Base-by-base conservation (phyloP, 2,888 invertebrate genomes). In the Drosophila leonis region DNA sequence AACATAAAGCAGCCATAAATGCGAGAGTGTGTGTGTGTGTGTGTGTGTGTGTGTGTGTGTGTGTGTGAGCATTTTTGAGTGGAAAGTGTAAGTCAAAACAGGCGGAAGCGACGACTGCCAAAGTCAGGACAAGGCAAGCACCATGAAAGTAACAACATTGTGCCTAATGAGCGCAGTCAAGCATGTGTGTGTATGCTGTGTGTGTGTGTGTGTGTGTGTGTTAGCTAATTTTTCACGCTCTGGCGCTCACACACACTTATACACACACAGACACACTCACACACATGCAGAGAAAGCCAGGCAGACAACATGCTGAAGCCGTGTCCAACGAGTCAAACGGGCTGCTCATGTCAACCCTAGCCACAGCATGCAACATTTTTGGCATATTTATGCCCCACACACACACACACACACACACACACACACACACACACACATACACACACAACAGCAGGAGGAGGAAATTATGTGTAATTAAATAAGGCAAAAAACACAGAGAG, bases 111-210 rank as follows among this genome's bases (percentile, higher is more conserved):
- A 67, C 80, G 71, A 72, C 51, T 77, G 77, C 67, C 80, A 83
- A 88, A 80, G 81, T 75, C 83, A 78, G 74, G 67, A 65, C 86
- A 74, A 70, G 68, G 35, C 86, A 71, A 80, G 75, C 67, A 70
- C 70, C 83, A 72, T 83, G 87, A 83, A 86, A 78, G 87, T 72
- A 81, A 83, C 82, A 78, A 78, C 73, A 74, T 73, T 80, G 64
- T 62, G 72, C 74, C 87, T 86, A 88, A 88, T 88, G 87, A 86
- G 87, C 71, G 78, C 86, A 83, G 59, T 83, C 80, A 73, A 71
- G 73, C 82, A 73, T 72, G 68, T 60, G 66, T 65, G 61, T 52
- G 57, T 24, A 10, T 51, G 39, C 35, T 46, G 51, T 12, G 20
- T 33, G 56, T n/a, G 35, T 39, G 54, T 35, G n/a, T 52, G 39